Evolutionary conservation across 1,140 invertebrate genomes (phyloP), one percentile per base, ranked within the genome.

Genomic region (Psilanteris sp.): DNA sequence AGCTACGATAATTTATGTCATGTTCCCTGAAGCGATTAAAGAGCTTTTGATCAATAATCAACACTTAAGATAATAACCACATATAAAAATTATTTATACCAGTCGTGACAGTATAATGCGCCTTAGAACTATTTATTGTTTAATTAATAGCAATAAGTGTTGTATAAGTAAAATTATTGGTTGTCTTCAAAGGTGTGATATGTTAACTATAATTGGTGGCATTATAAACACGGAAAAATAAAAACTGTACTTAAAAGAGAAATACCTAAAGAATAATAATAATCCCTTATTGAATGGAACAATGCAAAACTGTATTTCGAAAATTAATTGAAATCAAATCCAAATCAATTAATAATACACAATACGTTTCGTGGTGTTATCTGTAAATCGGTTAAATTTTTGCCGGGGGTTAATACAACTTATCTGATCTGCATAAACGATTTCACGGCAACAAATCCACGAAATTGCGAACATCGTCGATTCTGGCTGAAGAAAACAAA

Each of bases 21-120:
- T 7, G 8, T 67, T 67, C 39, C 48, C 24, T 55, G 41, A 54
- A 67, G 48, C 36, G 7, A 66, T 66, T 50, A 64, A 24, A 34
- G 29, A 66, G 48, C 29, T 66, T 54, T 66, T 43, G 41, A 48
- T 48, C 52, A 55, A 57, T 68, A 57, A 68, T 57, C 32, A 50
- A 32, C 14, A 68, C 41, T 68, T 57, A 54, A 2, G 26, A 36
- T 66, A 55, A 67, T 55, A 15, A n/a, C 18, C 7, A 18, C 32
- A 14, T 32, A 55, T 55, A 55, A 50, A 55, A 68, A 48, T 68
- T 57, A 50, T 57, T 44, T 55, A 48, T 27, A 31, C 32, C 43
- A 16, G 36, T 6, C 52, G 13, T 68, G 62, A 46, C 43, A 50
- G 41, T 37, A 24, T 46, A 67, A 55, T 55, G 14, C 16, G 14